Evolutionary conservation across 2,888 invertebrate genomes (phyloP), one percentile per base, ranked within the genome.

Genomic region (Leptinotarsa haldemani): DNA sequence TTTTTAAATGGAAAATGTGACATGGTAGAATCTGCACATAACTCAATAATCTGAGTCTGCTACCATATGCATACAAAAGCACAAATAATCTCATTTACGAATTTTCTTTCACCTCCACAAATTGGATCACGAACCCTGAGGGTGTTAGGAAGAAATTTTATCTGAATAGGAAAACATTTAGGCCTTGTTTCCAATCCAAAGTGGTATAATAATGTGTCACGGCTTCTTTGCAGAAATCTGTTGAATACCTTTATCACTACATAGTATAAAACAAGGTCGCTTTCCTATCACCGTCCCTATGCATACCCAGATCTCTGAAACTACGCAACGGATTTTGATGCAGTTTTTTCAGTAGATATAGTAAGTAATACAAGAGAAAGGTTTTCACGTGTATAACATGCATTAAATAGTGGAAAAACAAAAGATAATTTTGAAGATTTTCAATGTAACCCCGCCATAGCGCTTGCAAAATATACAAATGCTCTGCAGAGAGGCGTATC

Each of bases 51-150:
- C 65, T 69, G 22, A 58, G n/a, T 63, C 70, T 13, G 20, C 56
- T 22, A 18, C 65, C 46, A 80, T 65, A 73, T 74, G 74, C 67
- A 73, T 64, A 70, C 47, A 56, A 71, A 75, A 70, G 70, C 67
- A 71, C 73, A 78, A 79, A 79, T 81, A 79, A 81, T 79, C 70
- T 78, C 78, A 78, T 80, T 76, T 58, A 73, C 77, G 76, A 78
- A 56, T 81, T 80, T 74, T 69, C 64, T 81, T 79, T 76, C 65
- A 63, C 75, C 71, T 69, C 73, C 74, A 77, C 73, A 79, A 81
- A 82, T 82, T 80, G 80, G 80, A 81, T 82, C 82, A 82, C 82
- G 82, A 80, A 82, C 77, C 69, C 77, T 75, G 69, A 71, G 56
- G 74, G 65, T 69, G 64, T 63, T 70, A 76, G 76, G 74, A 67